Evolutionary conservation across 1,140 invertebrate genomes (phyloP).

Genomic region (Drosophila athabasca): DNA sequence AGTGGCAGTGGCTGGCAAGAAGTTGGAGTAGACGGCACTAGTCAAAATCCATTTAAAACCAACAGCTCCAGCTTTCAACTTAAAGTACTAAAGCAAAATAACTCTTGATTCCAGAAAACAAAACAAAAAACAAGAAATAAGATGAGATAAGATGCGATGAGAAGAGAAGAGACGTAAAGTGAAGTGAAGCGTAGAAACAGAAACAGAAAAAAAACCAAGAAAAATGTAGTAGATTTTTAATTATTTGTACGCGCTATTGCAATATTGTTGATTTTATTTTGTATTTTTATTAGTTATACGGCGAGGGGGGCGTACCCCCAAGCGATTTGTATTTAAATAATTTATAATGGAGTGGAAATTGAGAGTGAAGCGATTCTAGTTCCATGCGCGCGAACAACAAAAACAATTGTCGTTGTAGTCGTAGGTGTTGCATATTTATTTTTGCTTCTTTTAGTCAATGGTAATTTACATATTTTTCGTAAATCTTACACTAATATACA

Average conservation of each 20-base stretch:
- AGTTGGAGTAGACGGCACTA: constrained; percentile 61
- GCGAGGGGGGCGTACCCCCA: neutral
- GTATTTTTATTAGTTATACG: constrained; percentile 55
- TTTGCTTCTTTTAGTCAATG: constrained; percentile 50
- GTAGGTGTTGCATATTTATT: constrained; percentile 63
- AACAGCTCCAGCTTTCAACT: constrained; percentile 9
- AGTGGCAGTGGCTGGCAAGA: constrained; percentile 53
- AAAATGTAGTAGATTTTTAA: constrained; percentile 62
- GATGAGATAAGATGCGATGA: constrained; percentile 17
- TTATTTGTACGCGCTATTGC: constrained; percentile 53
- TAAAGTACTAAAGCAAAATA: constrained; percentile 41
- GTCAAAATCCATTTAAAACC: constrained; percentile 12
- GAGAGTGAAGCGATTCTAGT: constrained; percentile 43
- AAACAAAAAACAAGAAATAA: constrained; percentile 21
- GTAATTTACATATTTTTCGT: constrained; percentile 49
- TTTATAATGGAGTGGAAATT: constrained; percentile 32
- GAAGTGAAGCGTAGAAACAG: too few species aligned
- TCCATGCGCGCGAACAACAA: constrained; percentile 21
- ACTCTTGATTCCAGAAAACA: constrained; percentile 67
- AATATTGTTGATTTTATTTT: constrained; percentile 64
- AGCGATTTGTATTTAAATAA: constrained; percentile 30
- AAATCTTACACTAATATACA: constrained; percentile 44
- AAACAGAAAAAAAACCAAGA: constrained; percentile 34
- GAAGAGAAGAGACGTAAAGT: constrained; percentile 1
- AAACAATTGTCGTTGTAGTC: constrained; percentile 22